Evolutionary conservation across 2,797 vertebrate genomes (phyloP), one percentile per base, ranked within the genome.

Genomic region (Sebastiscus tertius): DNA sequence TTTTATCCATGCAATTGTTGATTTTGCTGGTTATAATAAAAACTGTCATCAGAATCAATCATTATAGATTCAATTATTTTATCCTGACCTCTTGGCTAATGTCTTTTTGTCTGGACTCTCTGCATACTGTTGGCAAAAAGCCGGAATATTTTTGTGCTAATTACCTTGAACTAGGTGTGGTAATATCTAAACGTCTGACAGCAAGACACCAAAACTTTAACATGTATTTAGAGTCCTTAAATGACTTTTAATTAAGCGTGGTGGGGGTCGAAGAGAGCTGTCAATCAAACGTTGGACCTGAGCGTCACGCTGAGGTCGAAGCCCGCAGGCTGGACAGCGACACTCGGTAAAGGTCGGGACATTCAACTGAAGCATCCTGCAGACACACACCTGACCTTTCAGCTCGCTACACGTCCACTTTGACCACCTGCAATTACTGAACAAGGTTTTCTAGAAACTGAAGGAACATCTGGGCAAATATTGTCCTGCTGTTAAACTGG

Each of bases 261-360:
- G 11, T 0, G 27, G 24, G 33, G 33, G 46, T 59, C 6, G 31
- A 29, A 9, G 16, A 1, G 29, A 65, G n/a, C 70, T 5, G 77
- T 82, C 82, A 65, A 16, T 86, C 79, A 81, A 70, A 75, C 11
- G 46, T 52, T 36, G 60, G 74, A 81, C 66, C 82, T 2, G 72
- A 79, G 71, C 14, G 31, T 73, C 84, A 81, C 14, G 64, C 87
- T 86, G 87, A 75, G 83, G 81, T 52, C 18, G 8, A 52, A 59
- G 72, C 70, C 78, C 5, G 67, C 79, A 31, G 77, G 72, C 78
- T 39, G 20, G 74, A 74, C 34, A 9, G 58, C 1, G 66, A 85
- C 83, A 74, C 82, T 39, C 62, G 4, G 62, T 46, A 87, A 92
- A 92, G 89, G 89, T 92, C 85, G 73, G 60, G 70, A 80, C 81